A percentile compares a stretch with the other conserved stretches of the same genome.
Evolutionary conservation across 2,797 vertebrate genomes (phyloP).

Genomic region (Cynopterus sphinx): DNA sequence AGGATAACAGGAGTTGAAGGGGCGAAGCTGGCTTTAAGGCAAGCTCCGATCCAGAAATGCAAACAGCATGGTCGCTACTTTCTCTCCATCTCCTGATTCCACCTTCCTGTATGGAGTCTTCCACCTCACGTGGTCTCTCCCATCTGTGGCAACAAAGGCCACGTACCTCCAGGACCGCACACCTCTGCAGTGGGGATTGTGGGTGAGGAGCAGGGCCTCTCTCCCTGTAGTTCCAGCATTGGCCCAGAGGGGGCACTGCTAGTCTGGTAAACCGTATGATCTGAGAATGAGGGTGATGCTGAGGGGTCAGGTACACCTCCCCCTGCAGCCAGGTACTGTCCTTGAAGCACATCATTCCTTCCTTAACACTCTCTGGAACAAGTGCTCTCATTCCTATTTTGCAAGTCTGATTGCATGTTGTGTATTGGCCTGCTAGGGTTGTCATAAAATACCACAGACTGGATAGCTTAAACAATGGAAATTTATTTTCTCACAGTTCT

Average conservation of each 20-base stretch:
- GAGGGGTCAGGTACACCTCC: accelerated
- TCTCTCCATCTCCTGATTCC: background rate
- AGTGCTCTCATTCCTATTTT: background rate
- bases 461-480: background rate
- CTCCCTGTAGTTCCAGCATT: background rate
- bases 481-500: background rate
- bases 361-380: background rate
- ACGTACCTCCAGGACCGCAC: background rate
- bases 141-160: background rate
- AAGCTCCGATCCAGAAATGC: background rate
- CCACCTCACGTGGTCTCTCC: background rate
- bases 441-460: background rate
- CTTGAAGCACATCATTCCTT: background rate
- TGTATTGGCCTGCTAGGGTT: background rate
- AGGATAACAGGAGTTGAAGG: background rate
- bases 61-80: background rate
- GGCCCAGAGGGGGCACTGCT: background rate
- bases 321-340: background rate
- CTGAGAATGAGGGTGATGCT: accelerated
- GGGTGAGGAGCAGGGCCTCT: accelerated
- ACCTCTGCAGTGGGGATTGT: background rate
- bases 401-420: background rate
- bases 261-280: background rate
- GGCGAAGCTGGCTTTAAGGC: background rate
- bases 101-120: background rate